phyloP scores from a whole-genome alignment of 2,888 invertebrate genomes.

The Eumacrocentrus americanus region DNA sequence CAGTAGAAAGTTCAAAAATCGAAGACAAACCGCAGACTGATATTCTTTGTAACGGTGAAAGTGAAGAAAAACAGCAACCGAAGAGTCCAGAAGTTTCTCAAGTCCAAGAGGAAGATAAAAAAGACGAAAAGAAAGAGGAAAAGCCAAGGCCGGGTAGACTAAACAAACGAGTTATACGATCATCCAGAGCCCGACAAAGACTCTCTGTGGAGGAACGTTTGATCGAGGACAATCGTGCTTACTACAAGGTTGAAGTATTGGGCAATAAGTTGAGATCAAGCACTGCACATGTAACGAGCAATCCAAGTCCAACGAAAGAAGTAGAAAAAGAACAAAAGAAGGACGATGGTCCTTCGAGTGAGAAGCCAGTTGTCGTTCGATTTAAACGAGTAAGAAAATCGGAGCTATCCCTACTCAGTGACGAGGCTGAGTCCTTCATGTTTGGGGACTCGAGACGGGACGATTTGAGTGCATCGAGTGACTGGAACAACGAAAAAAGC shows the following conservation, averaged over 20 bases:
- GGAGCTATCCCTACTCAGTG: slow-evolving; percentile 77
- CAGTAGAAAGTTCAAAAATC: slow-evolving; percentile 6
- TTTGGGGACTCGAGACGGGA: slow-evolving; percentile 74
- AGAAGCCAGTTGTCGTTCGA: slow-evolving; percentile 71
- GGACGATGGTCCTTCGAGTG: slow-evolving; percentile 53
- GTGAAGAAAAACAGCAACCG: slow-evolving; percentile 2
- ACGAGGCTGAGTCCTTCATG: slow-evolving; percentile 87
- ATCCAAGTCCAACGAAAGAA: slow-evolving; percentile 17
- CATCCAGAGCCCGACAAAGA: slow-evolving; percentile 53
- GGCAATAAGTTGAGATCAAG: slow-evolving; percentile 73
- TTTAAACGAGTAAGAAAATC: slow-evolving; percentile 77
- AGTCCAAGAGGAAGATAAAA: slow-evolving; percentile 19
- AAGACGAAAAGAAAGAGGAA: slow-evolving; percentile 28
- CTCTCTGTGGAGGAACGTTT: slow-evolving; percentile 65
- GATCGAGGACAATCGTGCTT: slow-evolving; percentile 66
- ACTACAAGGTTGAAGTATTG: slow-evolving; percentile 76
- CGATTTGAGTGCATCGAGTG: slow-evolving; percentile 66
- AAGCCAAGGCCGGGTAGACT: slow-evolving; percentile 40
- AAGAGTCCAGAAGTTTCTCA: slow-evolving; percentile 10
- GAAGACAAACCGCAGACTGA: slow-evolving; percentile 17
- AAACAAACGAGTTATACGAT: slow-evolving; percentile 37
- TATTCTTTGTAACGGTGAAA: slow-evolving; percentile 1
- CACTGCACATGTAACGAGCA: slow-evolving; percentile 43
- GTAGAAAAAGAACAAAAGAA: slow-evolving; percentile 36
- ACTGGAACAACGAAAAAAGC: slow-evolving; percentile 61